A percentile compares a stretch with the other conserved stretches of the same genome.
phyloP scores from a whole-genome alignment of 2,888 invertebrate genomes.

The Agrotis puta region DNA sequence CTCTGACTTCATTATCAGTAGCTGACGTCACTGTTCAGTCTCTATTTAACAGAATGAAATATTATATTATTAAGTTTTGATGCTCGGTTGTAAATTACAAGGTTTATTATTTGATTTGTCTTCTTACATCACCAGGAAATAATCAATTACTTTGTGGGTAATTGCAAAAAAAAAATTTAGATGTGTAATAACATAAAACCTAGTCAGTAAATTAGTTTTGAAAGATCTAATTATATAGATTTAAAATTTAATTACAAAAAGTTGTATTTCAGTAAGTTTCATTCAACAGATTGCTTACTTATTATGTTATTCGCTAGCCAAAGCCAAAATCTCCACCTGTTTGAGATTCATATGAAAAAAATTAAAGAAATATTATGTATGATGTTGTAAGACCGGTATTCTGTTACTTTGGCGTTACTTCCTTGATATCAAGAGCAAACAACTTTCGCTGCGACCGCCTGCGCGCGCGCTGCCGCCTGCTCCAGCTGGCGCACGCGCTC shows the following conservation, averaged over 20 bases:
- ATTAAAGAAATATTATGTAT: conserved; percentile 58
- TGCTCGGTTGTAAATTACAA: not conserved
- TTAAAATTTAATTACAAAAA: not conserved
- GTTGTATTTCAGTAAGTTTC: not conserved
- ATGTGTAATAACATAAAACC: too few relatives aligned
- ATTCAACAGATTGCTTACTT: conserved; percentile 10
- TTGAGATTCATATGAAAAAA: conserved; percentile 44
- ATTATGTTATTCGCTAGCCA: conserved; percentile 10
- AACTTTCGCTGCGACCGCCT: conserved; percentile 82
- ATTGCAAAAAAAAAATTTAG: not conserved
- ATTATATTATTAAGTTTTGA: conserved; percentile 10
- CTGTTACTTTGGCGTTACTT: conserved; percentile 77
- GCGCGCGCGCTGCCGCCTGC: conserved; percentile 68
- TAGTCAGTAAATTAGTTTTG: too few relatives aligned
- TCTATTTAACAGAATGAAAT: conserved; percentile 39
- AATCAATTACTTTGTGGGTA: not conserved
- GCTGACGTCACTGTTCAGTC: conserved; percentile 30
- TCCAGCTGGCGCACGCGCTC: conserved; percentile 68
- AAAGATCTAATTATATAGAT: too few relatives aligned
- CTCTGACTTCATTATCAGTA: conserved; percentile 67
- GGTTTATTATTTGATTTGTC: conserved; percentile 11
- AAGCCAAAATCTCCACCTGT: conserved; percentile 16
- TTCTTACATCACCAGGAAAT: conserved; percentile 7
- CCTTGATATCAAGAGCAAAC: conserved; percentile 87
- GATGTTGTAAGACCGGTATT: conserved; percentile 75